phyloP scores from a whole-genome alignment of 2,797 vertebrate genomes.

The Protosalanx chinensis region DNA sequence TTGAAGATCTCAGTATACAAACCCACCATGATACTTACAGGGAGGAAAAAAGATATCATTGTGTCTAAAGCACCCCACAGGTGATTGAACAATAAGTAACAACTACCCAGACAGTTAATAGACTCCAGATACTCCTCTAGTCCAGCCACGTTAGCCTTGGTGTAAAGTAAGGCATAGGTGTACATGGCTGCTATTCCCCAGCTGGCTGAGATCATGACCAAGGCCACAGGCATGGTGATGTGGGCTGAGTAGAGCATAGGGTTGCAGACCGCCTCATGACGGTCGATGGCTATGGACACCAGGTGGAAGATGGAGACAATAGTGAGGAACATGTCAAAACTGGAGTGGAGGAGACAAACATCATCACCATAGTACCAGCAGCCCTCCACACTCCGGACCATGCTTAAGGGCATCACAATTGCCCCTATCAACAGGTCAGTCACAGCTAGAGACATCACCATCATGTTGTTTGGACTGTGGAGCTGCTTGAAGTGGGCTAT shows the following conservation, averaged over 20 bases:
- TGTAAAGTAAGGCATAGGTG: slow-evolving; percentile 64
- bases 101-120: slow-evolving; percentile 58
- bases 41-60: slow-evolving; percentile 59
- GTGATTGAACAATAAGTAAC: slow-evolving; percentile 63
- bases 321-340: slow-evolving; percentile 67
- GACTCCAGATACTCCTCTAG: slow-evolving; percentile 59
- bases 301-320: slow-evolving; percentile 69
- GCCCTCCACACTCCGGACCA: slow-evolving; percentile 58
- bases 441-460: slow-evolving; percentile 33
- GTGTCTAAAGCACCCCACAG: slow-evolving; percentile 61
- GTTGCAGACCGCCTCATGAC: slow-evolving; percentile 67
- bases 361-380: slow-evolving; percentile 70
- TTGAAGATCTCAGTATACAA: slow-evolving; percentile 65
- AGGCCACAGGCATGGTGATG: slow-evolving; percentile 48
- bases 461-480: slow-evolving; percentile 34
- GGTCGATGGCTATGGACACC: slow-evolving; percentile 65
- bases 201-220: slow-evolving; percentile 50
- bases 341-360: slow-evolving; percentile 65
- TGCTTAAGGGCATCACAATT: slow-evolving; percentile 40
- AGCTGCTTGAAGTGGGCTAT: slow-evolving; percentile 41
- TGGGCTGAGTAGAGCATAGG: slow-evolving; percentile 61
- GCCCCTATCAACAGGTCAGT: slow-evolving; percentile 31
- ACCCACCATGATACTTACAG: slow-evolving; percentile 56
- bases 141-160: slow-evolving; percentile 52
- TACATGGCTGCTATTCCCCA: slow-evolving; percentile 59